Base-by-base conservation (phyloP, 2,797 vertebrate genomes). In the Babyrousa celebensis region DNA sequence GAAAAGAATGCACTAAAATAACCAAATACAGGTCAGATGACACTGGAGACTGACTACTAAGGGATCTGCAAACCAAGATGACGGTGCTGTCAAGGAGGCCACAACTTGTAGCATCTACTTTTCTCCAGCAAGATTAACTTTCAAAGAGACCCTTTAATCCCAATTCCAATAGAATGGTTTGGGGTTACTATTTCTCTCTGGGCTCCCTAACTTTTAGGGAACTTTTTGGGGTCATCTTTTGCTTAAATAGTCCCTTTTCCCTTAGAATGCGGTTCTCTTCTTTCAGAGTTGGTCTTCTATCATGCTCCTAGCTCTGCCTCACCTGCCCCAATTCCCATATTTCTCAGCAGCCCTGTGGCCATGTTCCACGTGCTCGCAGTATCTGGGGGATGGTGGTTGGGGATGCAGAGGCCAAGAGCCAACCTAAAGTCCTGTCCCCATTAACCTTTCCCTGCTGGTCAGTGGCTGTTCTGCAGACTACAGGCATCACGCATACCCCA, bases 41-140 rank as follows among this genome's bases (percentile, higher is more conserved):
- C 74, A 95, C 54, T 93, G 0, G 86, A 97, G 71, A 97, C 87
- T 91, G 88, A 88, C 87, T 95, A 95, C 95, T 95, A 96, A 98
- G 79, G 92, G 93, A 97, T 97, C 97, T 96, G 96, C 92, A 97
- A 97, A 94, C 82, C 97, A 95, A 97, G 87, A 86, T 65, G 84
- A 96, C 79, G 58, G n/a, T 25, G 88, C 95, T 91, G 82, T 70
- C 65, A 86, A 94, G 97, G 96, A 96, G 75, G 82, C 52, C 97
- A 70, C 40, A 94, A 82, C 83, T 68, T 65, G 52, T 1, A 82
- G 60, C 40, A 65, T n/a, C 56, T 60, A 5, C 11, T 87, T 23
- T 48, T 75, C 70, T 91, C 40, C 62, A 60, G 75, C 20, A 68
- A 88, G 85, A 43, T 54, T 29, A 80, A 52, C 54, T 90, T 91